Conservation (phyloP, 2,888 invertebrate species). For the Tachina grossa region DNA sequence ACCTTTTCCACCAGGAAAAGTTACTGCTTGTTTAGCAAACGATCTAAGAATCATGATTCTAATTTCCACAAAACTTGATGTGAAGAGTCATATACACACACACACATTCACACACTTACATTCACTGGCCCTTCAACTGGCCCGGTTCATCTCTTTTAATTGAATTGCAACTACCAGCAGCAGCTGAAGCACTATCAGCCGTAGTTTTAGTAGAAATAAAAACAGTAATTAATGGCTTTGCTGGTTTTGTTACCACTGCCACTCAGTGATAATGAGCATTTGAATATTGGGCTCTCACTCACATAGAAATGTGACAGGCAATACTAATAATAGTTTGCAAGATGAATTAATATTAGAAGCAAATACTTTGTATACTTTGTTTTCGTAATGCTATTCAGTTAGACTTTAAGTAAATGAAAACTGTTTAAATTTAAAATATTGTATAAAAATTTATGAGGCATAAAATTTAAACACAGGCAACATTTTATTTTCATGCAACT, state of each 20-base stretch:
- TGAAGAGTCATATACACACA: not conserved
- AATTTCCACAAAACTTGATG: slow-evolving; percentile 56
- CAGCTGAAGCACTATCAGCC: not conserved
- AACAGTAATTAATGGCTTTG: not conserved
- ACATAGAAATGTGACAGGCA: slow-evolving; percentile 21
- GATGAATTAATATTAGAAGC: slow-evolving; percentile 21
- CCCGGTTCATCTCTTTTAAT: slow-evolving; percentile 52
- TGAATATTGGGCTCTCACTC: slow-evolving; percentile 38
- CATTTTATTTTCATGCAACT: slow-evolving; percentile 19
- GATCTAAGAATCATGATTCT: slow-evolving; percentile 37
- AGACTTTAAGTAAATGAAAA: slow-evolving; percentile 33
- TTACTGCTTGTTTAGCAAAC: slow-evolving; percentile 34
- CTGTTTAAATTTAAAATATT: slow-evolving; percentile 42
- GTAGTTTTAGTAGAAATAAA: not conserved
- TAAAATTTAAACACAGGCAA: slow-evolving; percentile 47
- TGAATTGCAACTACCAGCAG: slow-evolving; percentile 49
- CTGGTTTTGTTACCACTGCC: not conserved
- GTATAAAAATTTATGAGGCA: slow-evolving; percentile 59
- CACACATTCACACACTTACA: not conserved
- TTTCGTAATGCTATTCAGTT: not conserved
- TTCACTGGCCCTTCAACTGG: not conserved
- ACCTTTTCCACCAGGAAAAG: not conserved
- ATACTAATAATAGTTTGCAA: slow-evolving; percentile 11
- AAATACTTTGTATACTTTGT: not conserved
- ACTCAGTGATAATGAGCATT: slow-evolving; percentile 23